Percentiles rank a stretch among this genome's conserved stretches.
Conservation (phyloP, 2,797 vertebrate species). For the Hybognathus amarus region DNA sequence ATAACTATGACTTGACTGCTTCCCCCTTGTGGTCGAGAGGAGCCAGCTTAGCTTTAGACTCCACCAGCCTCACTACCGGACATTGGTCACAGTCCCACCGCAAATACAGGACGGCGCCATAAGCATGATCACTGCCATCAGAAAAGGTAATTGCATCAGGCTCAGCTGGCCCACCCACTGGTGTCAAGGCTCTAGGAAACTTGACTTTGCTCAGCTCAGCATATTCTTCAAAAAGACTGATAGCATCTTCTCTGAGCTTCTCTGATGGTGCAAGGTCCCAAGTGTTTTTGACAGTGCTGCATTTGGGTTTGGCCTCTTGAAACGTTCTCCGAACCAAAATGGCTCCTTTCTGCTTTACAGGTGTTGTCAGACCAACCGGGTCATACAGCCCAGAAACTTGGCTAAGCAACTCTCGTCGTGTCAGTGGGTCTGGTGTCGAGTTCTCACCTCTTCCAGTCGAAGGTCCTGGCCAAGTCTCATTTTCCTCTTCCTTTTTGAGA, state of each 20-base stretch:
- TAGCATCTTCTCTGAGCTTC: neutral
- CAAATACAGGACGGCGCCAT: neutral
- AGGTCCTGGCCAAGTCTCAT: neutral
- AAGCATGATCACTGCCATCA: neutral
- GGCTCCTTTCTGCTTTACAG: neutral
- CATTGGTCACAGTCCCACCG: neutral
- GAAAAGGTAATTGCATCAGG: neutral
- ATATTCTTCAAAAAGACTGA: neutral
- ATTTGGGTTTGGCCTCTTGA: neutral
- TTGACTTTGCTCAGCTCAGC: neutral
- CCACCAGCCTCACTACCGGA: neutral
- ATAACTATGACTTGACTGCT: conserved; percentile 56
- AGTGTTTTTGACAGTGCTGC: neutral
- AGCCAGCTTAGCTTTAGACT: neutral
- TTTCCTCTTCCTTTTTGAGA: neutral
- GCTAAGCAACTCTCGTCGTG: too few species aligned
- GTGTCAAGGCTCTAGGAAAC: neutral
- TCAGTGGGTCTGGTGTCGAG: too few species aligned
- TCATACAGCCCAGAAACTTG: neutral
- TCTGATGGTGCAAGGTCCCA: neutral
- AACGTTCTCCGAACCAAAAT: neutral
- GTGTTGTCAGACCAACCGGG: neutral
- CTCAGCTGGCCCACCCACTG: neutral
- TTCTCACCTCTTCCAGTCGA: too few species aligned
- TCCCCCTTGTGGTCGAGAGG: neutral